Evolutionary conservation across 1,140 invertebrate genomes (phyloP), one percentile per base, ranked within the genome.

Genomic region (Apis florea): DNA sequence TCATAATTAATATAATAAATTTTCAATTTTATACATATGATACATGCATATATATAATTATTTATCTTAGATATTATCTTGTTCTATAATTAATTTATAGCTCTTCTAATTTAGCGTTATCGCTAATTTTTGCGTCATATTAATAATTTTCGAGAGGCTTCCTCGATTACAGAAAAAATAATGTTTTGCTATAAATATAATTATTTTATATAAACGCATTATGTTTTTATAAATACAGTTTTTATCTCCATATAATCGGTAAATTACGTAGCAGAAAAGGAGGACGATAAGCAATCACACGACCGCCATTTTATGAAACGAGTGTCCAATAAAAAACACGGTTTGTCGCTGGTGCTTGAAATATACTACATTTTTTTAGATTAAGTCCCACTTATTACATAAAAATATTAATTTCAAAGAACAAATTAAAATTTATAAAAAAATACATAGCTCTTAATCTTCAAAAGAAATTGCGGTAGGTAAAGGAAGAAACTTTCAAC

Each of bases 291-390:
- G 49, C 64, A 40, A 82, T 77, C 63, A 15, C n/a, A 63, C 47
- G 74, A 77, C 80, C 80, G 80, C 80, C 80, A 82, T 82, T 77
- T 82, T 82, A 76, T 76, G 73, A 76, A 63, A 68, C 74, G 74
- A 69, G 31, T 67, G 6, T 56, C 70, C 63, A 58, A 72, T 54
- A 72, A 79, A 40, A 74, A 75, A 47, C 68, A 74, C 53, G 51
- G 26, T 63, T 67, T 56, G 40, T 75, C 61, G 59, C 24, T 56
- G 17, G 24, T 51, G 40, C 49, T 56, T 26, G 71, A 54, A 56
- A 51, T 40, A 49, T 64, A 77, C 47, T 63, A 17, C 58, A 68
- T 49, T 47, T 51, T 56, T 53, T 51, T 47, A 21, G 9, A 63
- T 56, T 53, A 40, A 40, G 15, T n/a, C 40, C 17, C 47, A 26